Percentiles rank a stretch among this genome's conserved stretches.
Conservation (phyloP, 2,888 invertebrate species). For the Alcis repandata region DNA sequence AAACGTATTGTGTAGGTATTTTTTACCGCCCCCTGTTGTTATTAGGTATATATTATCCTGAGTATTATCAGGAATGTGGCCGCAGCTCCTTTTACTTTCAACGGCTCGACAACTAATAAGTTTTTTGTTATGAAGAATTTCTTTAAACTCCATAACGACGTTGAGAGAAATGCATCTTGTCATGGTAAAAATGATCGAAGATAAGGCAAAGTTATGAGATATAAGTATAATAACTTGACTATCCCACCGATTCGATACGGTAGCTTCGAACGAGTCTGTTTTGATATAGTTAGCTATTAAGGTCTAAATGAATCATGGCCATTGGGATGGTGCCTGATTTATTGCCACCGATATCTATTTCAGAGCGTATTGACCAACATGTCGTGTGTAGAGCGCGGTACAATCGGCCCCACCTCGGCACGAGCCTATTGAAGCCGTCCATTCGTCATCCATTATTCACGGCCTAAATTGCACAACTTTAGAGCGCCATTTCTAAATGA, state of each 20-base stretch:
- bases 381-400: slow-evolving; percentile 62
- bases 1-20: slow-evolving; percentile 74
- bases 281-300: slow-evolving; percentile 39
- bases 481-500: slow-evolving; percentile 87
- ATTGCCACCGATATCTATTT: slow-evolving; percentile 45
- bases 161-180: slow-evolving; percentile 9
- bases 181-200: slow-evolving; percentile 26
- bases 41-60: slow-evolving; percentile 76
- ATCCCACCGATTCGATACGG: slow-evolving; percentile 12
- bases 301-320: slow-evolving; percentile 41
- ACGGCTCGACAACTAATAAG: slow-evolving; percentile 48
- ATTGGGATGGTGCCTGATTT: slow-evolving; percentile 50
- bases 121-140: slow-evolving; percentile 42
- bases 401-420: slow-evolving; percentile 80
- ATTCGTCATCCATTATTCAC: slow-evolving; percentile 86
- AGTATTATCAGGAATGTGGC: slow-evolving; percentile 68
- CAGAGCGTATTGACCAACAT: slow-evolving; percentile 51
- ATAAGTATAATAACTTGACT: slow-evolving; percentile 4
- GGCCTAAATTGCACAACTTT: slow-evolving; percentile 87
- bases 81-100: slow-evolving; percentile 60
- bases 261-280: slow-evolving; percentile 25
- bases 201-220: slow-evolving; percentile 30
- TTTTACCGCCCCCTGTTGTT: slow-evolving; percentile 64
- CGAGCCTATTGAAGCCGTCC: slow-evolving; percentile 78
- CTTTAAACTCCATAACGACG: slow-evolving; percentile 10